Evolutionary conservation across 2,113 vertebrate species (phyloP).

Genomic region (Sorex fumeus): DNA sequence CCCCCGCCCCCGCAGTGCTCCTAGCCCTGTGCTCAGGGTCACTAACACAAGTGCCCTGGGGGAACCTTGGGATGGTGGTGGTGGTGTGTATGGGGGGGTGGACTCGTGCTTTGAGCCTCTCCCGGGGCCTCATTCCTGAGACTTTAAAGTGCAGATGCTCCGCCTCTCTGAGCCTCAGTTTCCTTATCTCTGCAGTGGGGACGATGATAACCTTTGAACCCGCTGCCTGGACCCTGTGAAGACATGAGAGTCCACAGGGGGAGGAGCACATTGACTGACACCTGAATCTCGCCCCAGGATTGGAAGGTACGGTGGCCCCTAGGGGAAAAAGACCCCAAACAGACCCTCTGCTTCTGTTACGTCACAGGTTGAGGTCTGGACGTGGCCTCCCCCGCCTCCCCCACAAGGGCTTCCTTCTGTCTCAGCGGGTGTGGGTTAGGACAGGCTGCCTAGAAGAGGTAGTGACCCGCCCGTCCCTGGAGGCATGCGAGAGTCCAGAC

Average conservation of each 20-base stretch:
- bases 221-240: not conserved
- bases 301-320: not conserved
- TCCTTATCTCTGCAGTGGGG: not conserved
- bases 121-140: not conserved
- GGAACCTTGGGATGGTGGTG: too few species aligned
- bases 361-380: too few species aligned
- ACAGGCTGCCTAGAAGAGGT: not conserved
- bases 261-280: not conserved
- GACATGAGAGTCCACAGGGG: not conserved
- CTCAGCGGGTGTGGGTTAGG: not conserved
- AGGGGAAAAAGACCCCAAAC: not conserved
- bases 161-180: not conserved
- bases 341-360: not conserved
- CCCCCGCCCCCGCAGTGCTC: too few species aligned
- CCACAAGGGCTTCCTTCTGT: not conserved
- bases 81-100: too few species aligned
- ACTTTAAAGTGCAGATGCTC: not conserved
- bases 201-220: not conserved
- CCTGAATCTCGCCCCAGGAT: rapidly evolving
- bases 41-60: too few species aligned
- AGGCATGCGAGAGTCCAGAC: not conserved
- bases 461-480: not conserved
- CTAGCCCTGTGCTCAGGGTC: too few species aligned
- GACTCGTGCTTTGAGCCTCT: too few species aligned
- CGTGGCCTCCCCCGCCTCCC: too few species aligned